Conservation (phyloP, 2,888 invertebrate species). For the Cephus pulcher region DNA sequence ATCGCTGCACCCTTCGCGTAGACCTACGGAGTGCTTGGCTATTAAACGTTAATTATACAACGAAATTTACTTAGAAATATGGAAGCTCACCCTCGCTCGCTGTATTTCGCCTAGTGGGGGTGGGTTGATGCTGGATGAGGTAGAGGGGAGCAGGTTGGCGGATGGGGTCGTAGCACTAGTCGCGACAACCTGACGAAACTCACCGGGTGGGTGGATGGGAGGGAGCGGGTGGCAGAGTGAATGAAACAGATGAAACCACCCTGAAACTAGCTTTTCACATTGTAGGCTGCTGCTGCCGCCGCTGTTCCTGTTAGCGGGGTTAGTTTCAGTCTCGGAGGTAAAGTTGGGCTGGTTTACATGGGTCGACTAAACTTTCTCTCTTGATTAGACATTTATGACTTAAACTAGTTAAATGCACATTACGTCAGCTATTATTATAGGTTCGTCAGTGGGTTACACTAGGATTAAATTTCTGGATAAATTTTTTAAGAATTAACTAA, state of each 20-base stretch:
- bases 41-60: constrained; percentile 53
- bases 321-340: too few relatives aligned
- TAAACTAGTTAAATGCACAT: not conserved
- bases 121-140: too few relatives aligned
- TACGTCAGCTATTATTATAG: not conserved
- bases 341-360: not conserved
- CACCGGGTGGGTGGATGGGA: constrained; percentile 15
- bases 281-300: not conserved
- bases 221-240: constrained; percentile 5
- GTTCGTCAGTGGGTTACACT: not conserved
- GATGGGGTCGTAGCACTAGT: not conserved
- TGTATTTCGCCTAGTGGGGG: too few relatives aligned
- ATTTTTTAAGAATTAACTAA: too few relatives aligned
- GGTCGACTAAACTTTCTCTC: constrained; percentile 4
- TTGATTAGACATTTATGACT: constrained; percentile 8
- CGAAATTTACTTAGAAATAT: constrained; percentile 55
- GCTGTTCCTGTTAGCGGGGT: not conserved
- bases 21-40: constrained; percentile 20
- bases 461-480: too few relatives aligned
- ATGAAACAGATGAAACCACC: not conserved
- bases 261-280: constrained; percentile 32
- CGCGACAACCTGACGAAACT: constrained; percentile 22
- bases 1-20: not conserved
- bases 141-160: not conserved
- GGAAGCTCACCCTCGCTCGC: constrained; percentile 23